Base-by-base conservation (phyloP, 2,113 vertebrate species). In the Antennarius striatus region DNA sequence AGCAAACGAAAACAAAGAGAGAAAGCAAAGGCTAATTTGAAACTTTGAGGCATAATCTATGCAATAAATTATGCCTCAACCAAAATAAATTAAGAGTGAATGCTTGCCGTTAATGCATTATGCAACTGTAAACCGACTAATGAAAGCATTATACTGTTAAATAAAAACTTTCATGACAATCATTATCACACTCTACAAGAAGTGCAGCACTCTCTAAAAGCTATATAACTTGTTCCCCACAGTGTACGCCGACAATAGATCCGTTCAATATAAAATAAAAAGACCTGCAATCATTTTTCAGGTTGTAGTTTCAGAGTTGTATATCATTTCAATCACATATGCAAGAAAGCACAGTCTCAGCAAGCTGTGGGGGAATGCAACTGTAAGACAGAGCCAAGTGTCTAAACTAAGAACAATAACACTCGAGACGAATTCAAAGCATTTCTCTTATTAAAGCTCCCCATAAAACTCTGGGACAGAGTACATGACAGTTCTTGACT, bases 361-460 rank as follows among this genome's bases (percentile, higher is more conserved):
- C 73, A 42, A 73, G 57, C 40, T 40, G 57, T 36, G 10, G 56
- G 66, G 50, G 62, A 78, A 80, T 75, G 62, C 11, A 66, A 55
- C 50, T 76, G 16, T 72, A 55, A 77, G 57, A 80, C 63, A 36
- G 39, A 54, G 74, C 68, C 64, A 79, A 84, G 59, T 65, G 73
- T 84, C 74, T 75, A 82, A 84, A 82, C 71, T 65, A 55, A 78
- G 77, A 84, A 86, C 79, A 83, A 80, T 75, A 86, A 88, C 84
- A 84, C 36, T 77, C 42, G 6, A 14, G 52, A 78, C 63, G 81
- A 84, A 86, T 87, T 80, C 69, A 58, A 85, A 81, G 79, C 71
- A 79, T 88, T 84, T 81, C 66, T 82, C 77, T 58, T 79, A 72
- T 86, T 75, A 76, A 81, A 82, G 66, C 56, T 81, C 53, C 55